These are phyloP conservation scores for Orchesella flavescens DNA, from an alignment of 2,888 invertebrate species.

Conservation along the genomic window DNA sequence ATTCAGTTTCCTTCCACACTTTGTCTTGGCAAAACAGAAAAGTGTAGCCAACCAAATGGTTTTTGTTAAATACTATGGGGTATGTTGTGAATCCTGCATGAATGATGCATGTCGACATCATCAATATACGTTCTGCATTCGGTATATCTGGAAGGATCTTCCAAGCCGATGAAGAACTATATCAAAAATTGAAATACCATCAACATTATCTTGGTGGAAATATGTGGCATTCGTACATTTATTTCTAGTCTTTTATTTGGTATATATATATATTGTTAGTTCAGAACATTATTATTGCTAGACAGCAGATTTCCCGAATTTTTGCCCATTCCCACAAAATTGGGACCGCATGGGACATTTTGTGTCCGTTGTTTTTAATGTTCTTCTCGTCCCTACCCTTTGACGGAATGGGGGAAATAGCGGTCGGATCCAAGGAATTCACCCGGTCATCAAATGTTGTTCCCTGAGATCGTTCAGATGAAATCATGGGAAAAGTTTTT, in stretches of 20 bases:
- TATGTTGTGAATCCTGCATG: conserved; percentile 17
- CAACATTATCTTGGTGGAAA: conserved; percentile 20
- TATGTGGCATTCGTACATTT: too few species aligned
- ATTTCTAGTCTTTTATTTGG: too few species aligned
- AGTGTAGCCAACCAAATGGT: too few species aligned
- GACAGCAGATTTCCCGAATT: too few species aligned
- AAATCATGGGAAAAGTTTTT: conserved; percentile 49
- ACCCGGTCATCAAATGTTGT: conserved; percentile 36
- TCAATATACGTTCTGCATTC: background rate
- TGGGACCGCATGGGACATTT: conserved; percentile 39
- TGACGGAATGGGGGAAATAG: conserved; percentile 13
- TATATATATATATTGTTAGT: too few species aligned
- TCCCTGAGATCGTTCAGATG: conserved; percentile 53
- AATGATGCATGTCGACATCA: conserved; percentile 29
- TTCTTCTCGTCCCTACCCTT: background rate
- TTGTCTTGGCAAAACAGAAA: too few species aligned
- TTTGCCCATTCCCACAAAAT: background rate
- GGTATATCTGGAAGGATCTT: background rate
- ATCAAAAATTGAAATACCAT: conserved; percentile 37
- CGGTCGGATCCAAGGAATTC: conserved; percentile 11
- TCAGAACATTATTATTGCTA: too few species aligned
- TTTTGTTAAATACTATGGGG: background rate
- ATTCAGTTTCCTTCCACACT: too few species aligned
- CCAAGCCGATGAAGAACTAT: background rate
- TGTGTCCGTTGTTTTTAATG: conserved; percentile 45